Evolutionary conservation across 92 coral and sea anemone species (phyloP).

Genomic region (Pocillopora meandrina): DNA sequence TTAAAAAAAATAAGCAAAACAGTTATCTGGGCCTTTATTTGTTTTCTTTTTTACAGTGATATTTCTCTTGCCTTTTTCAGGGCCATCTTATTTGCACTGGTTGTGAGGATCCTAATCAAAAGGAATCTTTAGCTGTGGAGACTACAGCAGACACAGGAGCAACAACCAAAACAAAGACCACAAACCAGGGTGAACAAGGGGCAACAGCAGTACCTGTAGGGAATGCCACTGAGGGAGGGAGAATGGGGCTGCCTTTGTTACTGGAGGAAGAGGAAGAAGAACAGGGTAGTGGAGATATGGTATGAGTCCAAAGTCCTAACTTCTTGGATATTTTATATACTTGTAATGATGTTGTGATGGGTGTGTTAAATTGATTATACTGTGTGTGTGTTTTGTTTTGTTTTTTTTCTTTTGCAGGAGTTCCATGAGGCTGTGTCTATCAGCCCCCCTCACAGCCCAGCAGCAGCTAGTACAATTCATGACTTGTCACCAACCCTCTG

Average conservation of each 20-base stretch:
- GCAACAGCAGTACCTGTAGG: not conserved
- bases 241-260: conserved; percentile 39
- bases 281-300: conserved; percentile 36
- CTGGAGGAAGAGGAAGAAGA: conserved; percentile 41
- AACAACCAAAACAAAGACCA: not conserved
- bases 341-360: too few species aligned
- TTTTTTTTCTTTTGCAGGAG: conserved; percentile 15
- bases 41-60: not conserved
- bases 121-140: not conserved
- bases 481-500: conserved; percentile 90
- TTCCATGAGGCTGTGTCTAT: conserved; percentile 32
- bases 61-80: conserved; percentile 24
- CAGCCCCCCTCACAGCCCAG: conserved; percentile 44
- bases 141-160: not conserved
- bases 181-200: not conserved
- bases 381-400: not conserved
- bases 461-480: conserved; percentile 67
- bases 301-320: not conserved
- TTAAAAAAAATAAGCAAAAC: too few species aligned
- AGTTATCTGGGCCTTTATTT: not conserved
- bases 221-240: conserved; percentile 28
- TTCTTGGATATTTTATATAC: not conserved
- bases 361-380: not conserved
- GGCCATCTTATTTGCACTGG: conserved; percentile 71
- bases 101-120: conserved; percentile 29